These are phyloP conservation scores for Chymomyza procnemis DNA, from an alignment of 2,888 invertebrate species.

Conservation along the genomic window DNA sequence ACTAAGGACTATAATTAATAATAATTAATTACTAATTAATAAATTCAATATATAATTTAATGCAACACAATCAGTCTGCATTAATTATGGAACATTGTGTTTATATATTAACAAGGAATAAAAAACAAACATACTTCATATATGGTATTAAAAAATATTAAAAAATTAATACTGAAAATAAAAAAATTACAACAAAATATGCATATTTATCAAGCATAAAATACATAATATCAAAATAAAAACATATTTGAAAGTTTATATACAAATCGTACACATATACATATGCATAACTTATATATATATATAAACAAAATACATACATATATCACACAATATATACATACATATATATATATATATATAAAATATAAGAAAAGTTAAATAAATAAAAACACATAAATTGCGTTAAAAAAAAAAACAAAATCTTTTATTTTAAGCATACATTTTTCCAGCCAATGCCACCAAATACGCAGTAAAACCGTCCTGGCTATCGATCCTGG, in stretches of 20 bases:
- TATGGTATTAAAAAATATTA: not conserved
- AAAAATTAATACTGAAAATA: conserved; percentile 12
- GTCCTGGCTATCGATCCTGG: no score
- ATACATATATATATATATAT: conserved; percentile 45
- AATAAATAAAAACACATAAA: conserved; percentile 52
- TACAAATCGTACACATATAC: conserved; percentile 54
- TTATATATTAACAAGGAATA: not conserved
- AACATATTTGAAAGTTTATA: conserved; percentile 56
- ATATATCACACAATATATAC: conserved; percentile 51
- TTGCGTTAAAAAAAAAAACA: conserved; percentile 42
- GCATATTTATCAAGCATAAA: conserved; percentile 17
- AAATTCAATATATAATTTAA: conserved; percentile 28
- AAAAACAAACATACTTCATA: not conserved
- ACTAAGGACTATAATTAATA: conserved; percentile 71
- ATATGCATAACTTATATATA: conserved; percentile 46
- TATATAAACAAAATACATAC: conserved; percentile 43
- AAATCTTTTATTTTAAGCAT: not conserved
- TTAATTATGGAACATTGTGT: not conserved
- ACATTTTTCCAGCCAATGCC: no score
- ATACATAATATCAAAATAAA: conserved; percentile 38
- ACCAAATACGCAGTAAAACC: no score
- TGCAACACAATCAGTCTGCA: conserved; percentile 57
- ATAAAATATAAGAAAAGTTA: conserved; percentile 64
- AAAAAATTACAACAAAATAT: conserved; percentile 9
- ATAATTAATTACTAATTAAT: conserved; percentile 29